These are phyloP conservation scores for Euphonia xanthogaster DNA, from an alignment of 2,797 vertebrate genomes.

Conservation along the genomic window DNA sequence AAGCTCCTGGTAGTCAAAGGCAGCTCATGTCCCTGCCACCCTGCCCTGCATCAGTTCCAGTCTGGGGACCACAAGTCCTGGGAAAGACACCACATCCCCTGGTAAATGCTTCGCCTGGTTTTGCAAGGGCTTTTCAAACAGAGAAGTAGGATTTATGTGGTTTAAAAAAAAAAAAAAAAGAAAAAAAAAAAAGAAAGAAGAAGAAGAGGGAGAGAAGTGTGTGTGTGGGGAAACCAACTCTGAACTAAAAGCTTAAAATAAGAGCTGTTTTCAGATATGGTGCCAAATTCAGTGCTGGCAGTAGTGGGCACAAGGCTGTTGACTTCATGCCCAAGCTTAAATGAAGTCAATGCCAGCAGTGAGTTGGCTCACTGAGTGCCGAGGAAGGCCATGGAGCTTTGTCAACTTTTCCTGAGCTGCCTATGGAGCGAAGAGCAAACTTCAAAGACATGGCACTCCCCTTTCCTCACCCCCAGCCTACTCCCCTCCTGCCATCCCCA, in stretches of 20 bases:
- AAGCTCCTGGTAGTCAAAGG: background rate
- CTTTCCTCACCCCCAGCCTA: background rate
- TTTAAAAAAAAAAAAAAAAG: background rate
- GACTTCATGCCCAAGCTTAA: background rate
- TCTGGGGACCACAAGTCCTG: background rate
- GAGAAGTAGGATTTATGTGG: background rate
- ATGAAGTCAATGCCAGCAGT: slow-evolving; percentile 19
- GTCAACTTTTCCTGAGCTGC: slow-evolving; percentile 54
- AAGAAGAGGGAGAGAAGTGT: background rate
- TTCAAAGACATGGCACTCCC: background rate
- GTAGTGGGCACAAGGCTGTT: slow-evolving; percentile 28
- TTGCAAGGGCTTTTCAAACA: background rate
- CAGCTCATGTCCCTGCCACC: background rate
- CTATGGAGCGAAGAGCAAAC: background rate
- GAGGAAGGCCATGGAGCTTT: background rate
- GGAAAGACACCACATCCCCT: background rate
- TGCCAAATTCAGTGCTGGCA: slow-evolving; percentile 44
- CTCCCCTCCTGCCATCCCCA: background rate
- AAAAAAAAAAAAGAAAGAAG: background rate
- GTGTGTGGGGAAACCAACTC: background rate
- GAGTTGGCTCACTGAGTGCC: background rate
- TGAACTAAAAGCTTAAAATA: slow-evolving; percentile 40
- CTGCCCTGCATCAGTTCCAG: background rate
- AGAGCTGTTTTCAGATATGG: slow-evolving; percentile 10
- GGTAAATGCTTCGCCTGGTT: background rate